Evolutionary conservation across 2,113 vertebrate genomes (phyloP), one percentile per base, ranked within the genome.

Genomic region (Sylvilagus bachmani): DNA sequence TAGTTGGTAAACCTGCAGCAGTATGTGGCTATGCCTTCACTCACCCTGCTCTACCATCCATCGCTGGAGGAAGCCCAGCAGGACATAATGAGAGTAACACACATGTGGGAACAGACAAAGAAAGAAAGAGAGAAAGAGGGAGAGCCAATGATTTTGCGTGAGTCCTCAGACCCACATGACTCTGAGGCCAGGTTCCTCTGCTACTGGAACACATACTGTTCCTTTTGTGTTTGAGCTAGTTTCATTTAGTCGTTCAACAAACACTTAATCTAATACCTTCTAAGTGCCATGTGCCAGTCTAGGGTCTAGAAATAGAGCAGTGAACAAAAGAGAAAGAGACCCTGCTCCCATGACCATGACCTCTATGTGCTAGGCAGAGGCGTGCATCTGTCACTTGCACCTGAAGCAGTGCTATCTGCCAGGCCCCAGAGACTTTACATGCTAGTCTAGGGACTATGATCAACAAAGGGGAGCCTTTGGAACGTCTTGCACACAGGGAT

Each of bases 221-320:
- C 33, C 2, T 85, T 58, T 84, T 44, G 49, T 75, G 36, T 82
- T 90, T 69, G 82, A 82, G 7, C 25, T 78, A 33, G 14, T 85
- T 80, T 75, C 29, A 89, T 84, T 92, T 77, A 92, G 62, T 95
- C 49, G 78, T 79, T 94, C 84, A 82, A 31, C 61, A 96, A 88
- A 62, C 53, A 61, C 16, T 93, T 71, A 44, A 14, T 10, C 29
- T n/a, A 83, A 38, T 21, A 36, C 25, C n/a, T 90, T 84, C 51
- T 73, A 49, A 31, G 12, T 79, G 27, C 38, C 69, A 69, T 36
- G 55, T 22, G 49, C 36, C 31, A 78, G 70, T 78, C 55, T 53
- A 79, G 61, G 62, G 27, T 74, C 55, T 62, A 14, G 27, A 94
- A 79, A 70, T 29, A 24, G 55, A 95, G 36, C 31, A 3, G 25